Evolutionary conservation across 2,113 vertebrate species (phyloP).

Genomic region (Bos indicus): DNA sequence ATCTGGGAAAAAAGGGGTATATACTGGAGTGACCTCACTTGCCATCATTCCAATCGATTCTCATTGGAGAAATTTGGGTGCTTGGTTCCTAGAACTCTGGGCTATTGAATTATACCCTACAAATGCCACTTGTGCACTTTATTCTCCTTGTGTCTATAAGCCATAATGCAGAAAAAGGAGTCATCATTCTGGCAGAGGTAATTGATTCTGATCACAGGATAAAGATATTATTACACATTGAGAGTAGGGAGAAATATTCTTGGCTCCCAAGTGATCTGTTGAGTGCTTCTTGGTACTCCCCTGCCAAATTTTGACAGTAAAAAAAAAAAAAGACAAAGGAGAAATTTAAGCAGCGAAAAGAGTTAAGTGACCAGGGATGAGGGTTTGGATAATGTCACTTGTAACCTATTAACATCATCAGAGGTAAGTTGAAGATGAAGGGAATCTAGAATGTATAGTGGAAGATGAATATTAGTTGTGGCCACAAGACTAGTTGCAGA

Average conservation of each 20-base stretch:
- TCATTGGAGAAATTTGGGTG: not conserved
- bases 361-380: not conserved
- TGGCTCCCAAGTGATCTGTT: not conserved
- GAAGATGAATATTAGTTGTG: not conserved
- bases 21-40: not conserved
- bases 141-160: not conserved
- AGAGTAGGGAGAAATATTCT: not conserved
- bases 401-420: not conserved
- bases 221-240: not conserved
- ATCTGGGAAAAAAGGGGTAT: not conserved
- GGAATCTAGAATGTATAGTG: not conserved
- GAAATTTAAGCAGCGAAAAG: not conserved
- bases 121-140: not conserved
- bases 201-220: not conserved
- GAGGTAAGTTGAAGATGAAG: not conserved
- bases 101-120: not conserved
- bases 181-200: not conserved
- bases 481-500: not conserved
- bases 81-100: not conserved
- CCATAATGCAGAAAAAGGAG: not conserved
- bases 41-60: not conserved
- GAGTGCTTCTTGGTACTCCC: not conserved
- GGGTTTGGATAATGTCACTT: not conserved
- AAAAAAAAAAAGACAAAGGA: not conserved
- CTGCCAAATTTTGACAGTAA: not conserved